Evolutionary conservation across 2,113 vertebrate species (phyloP).

Genomic region (Mesocricetus auratus): DNA sequence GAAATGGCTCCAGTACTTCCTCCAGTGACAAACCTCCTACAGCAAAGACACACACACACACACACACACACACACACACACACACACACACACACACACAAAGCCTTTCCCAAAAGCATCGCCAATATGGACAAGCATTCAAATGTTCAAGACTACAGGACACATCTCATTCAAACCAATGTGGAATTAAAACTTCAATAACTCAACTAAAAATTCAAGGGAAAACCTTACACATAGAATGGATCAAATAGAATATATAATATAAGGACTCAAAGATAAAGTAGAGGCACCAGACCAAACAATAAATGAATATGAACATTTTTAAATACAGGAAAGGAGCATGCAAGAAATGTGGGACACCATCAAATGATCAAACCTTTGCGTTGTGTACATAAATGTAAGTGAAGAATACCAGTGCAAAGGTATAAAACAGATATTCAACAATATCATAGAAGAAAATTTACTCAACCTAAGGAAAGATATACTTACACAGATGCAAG

Average conservation of each 20-base stretch:
- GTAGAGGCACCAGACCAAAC: neutral
- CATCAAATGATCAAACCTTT: neutral
- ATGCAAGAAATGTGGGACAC: neutral
- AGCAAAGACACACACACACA: neutral
- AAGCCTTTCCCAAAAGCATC: neutral
- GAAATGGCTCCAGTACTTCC: neutral
- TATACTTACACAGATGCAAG: neutral
- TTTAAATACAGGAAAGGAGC: neutral
- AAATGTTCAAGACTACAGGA: neutral
- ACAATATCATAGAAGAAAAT: neutral
- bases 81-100: neutral
- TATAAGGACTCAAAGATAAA: neutral
- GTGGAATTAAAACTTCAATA: neutral
- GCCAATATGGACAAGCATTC: neutral
- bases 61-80: neutral
- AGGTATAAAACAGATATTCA: neutral
- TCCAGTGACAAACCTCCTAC: neutral
- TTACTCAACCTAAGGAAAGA: neutral
- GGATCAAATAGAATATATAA: neutral
- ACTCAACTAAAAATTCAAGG: neutral
- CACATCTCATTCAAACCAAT: neutral
- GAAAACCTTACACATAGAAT: neutral
- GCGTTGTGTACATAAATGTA: neutral
- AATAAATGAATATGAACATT: neutral
- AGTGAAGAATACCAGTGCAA: neutral